These are phyloP conservation scores for Decapterus maruadsi DNA, from an alignment of 2,797 vertebrate genomes.

Conservation along the genomic window DNA sequence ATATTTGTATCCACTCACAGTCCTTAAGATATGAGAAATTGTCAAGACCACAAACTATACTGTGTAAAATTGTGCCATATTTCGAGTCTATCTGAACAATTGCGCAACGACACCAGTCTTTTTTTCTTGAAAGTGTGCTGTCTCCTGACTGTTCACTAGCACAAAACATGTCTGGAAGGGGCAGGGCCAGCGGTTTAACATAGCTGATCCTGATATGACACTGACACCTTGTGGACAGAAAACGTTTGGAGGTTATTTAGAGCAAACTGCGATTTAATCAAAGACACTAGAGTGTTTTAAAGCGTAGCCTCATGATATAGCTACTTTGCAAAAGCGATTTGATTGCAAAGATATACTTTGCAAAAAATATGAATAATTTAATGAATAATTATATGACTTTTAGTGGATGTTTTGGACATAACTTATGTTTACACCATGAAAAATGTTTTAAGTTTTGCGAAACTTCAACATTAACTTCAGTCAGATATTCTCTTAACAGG, in stretches of 20 bases:
- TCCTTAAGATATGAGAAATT: not conserved
- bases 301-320: not conserved
- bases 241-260: not conserved
- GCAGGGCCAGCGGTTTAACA: slow-evolving; percentile 30
- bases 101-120: not conserved
- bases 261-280: no score
- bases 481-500: no score
- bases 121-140: not conserved
- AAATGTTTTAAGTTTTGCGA: no score
- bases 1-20: not conserved
- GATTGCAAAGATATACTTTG: no score
- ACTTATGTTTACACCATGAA: no score
- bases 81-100: accelerated
- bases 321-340: not conserved
- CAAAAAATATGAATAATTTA: no score
- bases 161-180: slow-evolving; percentile 39
- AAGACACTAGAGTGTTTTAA: not conserved
- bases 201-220: slow-evolving; percentile 39
- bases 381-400: no score
- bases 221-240: slow-evolving; percentile 73
- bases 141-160: not conserved
- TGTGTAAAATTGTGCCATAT: not conserved
- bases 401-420: not conserved
- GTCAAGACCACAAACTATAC: not conserved
- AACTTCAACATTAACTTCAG: no score